phyloP scores from a whole-genome alignment of 2,797 vertebrate genomes.

The Microcaecilia unicolor region DNA sequence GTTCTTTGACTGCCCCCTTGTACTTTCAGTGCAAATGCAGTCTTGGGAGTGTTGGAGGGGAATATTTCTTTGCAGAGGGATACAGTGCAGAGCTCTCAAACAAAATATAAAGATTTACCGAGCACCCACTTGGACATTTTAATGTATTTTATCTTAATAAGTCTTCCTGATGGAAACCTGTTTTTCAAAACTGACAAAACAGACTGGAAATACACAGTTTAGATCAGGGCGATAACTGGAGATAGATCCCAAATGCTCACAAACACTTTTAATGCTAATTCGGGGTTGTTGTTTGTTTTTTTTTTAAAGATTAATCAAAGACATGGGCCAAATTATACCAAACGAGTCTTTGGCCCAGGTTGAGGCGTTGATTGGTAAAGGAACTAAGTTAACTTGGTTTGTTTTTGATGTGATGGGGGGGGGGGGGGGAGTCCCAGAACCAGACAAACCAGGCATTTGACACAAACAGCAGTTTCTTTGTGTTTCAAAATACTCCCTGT shows the following conservation, averaged over 20 bases:
- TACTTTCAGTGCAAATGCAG: slow-evolving; percentile 53
- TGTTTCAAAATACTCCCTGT: too few species aligned
- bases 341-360: too few species aligned
- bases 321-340: slow-evolving; percentile 8
- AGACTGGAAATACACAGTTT: slow-evolving; percentile 38
- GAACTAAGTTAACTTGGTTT: too few species aligned
- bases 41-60: slow-evolving; percentile 9
- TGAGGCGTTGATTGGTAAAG: too few species aligned
- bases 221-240: too few species aligned
- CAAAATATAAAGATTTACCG: slow-evolving; percentile 56
- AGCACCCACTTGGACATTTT: slow-evolving; percentile 35
- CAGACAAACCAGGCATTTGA: too few species aligned
- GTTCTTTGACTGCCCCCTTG: slow-evolving; percentile 58
- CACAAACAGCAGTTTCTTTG: too few species aligned
- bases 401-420: too few species aligned
- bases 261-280: slow-evolving; percentile 14
- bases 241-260: slow-evolving; percentile 29
- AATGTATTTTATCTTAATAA: slow-evolving; percentile 57
- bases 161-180: slow-evolving; percentile 46
- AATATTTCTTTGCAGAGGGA: slow-evolving; percentile 44
- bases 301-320: slow-evolving; percentile 30
- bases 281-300: too few species aligned
- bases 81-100: slow-evolving; percentile 49
- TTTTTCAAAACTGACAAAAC: slow-evolving; percentile 56
- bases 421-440: too few species aligned